Evolutionary conservation across 2,888 invertebrate species (phyloP).

Genomic region (Clanis bilineata): DNA sequence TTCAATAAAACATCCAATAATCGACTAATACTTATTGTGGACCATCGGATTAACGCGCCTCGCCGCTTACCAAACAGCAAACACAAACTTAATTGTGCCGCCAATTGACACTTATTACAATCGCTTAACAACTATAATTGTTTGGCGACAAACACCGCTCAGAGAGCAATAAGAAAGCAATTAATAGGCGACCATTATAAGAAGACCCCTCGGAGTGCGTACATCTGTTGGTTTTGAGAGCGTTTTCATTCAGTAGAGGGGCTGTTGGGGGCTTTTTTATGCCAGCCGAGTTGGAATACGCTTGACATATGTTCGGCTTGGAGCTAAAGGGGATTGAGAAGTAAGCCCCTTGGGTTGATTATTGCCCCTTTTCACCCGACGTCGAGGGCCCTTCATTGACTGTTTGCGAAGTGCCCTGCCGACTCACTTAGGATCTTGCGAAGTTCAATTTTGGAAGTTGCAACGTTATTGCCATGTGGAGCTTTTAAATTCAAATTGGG

Average conservation of each 20-base stretch:
- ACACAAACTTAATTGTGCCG: constrained; percentile 21
- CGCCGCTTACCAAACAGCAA: constrained; percentile 20
- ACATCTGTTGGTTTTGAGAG: constrained; percentile 24
- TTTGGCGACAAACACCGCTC: constrained; percentile 29
- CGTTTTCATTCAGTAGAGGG: constrained; percentile 25
- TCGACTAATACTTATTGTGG: constrained; percentile 11
- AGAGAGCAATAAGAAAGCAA: constrained; percentile 60
- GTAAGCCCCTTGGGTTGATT: constrained; percentile 76
- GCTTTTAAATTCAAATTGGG: not conserved
- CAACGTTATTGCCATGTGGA: not conserved
- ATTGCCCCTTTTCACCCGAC: constrained; percentile 62
- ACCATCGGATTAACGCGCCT: constrained; percentile 11
- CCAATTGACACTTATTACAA: constrained; percentile 23
- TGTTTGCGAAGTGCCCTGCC: constrained; percentile 66
- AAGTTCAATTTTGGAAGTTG: constrained; percentile 14
- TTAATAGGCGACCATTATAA: constrained; percentile 52
- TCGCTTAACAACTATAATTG: constrained; percentile 36
- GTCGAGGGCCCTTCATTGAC: constrained; percentile 47
- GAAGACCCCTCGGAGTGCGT: constrained; percentile 36
- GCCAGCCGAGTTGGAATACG: constrained; percentile 42
- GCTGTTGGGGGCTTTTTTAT: constrained; percentile 33
- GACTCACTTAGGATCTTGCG: constrained; percentile 12
- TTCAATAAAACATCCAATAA: constrained; percentile 9
- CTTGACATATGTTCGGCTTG: constrained; percentile 72
- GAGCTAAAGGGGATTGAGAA: constrained; percentile 68